Base-by-base conservation (phyloP, 2,888 invertebrate species). In the Ophioninae sp. region DNA sequence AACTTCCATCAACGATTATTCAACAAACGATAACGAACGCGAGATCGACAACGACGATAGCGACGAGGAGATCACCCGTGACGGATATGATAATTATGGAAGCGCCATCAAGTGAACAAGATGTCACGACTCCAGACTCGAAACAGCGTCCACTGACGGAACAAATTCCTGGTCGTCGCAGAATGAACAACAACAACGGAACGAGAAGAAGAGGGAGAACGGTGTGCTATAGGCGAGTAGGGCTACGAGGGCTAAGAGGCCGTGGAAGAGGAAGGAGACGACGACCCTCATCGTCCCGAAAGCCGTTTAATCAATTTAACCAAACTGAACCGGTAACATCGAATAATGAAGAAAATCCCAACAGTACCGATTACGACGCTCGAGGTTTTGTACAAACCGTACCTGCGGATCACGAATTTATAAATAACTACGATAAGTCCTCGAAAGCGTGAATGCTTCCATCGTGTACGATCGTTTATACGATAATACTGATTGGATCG, bases 391-490 rank as follows among this genome's bases (percentile, higher is more conserved):
- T 44, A 1, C 8, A 20, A 61, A 59, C 6, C 20, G 23, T 59
- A 37, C 37, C 13, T 13, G 22, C 8, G 22, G 59, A 17, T 59
- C 20, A 59, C 51, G 51, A 6, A 7, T 9, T 39, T 41, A 13
- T 39, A 13, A 20, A 59, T 39, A 72, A 37, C 39, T 59, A 9
- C 59, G 7, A 13, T 39, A 56, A 20, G 1, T 10, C 51, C 10
- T 71, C 58, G 20, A 10, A 10, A 37, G 20, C 58, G 51, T 58
- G 39, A 65, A 58, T 13, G 30, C 3, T 23, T 20, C 1, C 17
- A n/a, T 63, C 1, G 30, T 64, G n/a, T 51, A 74, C 56, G 10
- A 74, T 74, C 17, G 30, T 58, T 75, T 56, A 20, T 22, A 75
- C n/a, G 9, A 37, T 23, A 23, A 51, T 51, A 51, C 17, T 13